A percentile compares a stretch with the other conserved stretches of the same genome.
Evolutionary conservation across 1,140 invertebrate species (phyloP).

Genomic region (Drosophila grimshawi): DNA sequence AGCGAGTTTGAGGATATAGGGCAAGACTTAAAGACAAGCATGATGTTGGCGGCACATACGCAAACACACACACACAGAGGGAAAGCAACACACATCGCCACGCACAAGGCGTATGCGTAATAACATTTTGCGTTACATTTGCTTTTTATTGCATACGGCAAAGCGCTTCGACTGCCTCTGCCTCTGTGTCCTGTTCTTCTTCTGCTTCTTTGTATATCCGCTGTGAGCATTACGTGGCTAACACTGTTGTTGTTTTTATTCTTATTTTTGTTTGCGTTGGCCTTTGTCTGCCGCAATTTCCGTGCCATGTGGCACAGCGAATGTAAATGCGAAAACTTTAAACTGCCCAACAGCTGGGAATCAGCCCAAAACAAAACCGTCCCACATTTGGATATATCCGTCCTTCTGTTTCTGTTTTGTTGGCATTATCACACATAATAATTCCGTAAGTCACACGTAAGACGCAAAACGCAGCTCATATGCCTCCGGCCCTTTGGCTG

Average conservation of each 20-base stretch:
- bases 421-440: constrained; percentile 73
- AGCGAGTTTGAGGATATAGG: not conserved
- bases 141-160: constrained; percentile 82
- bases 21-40: constrained; percentile 63
- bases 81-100: constrained; percentile 15
- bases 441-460: constrained; percentile 44
- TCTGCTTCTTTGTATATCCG: constrained; percentile 34
- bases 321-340: constrained; percentile 80
- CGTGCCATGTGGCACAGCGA: constrained; percentile 70
- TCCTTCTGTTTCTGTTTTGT: constrained; percentile 39
- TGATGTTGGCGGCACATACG: constrained; percentile 41
- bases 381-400: constrained; percentile 11
- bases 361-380: constrained; percentile 14
- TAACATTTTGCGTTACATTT: constrained; percentile 82
- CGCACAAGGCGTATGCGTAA: constrained; percentile 75
- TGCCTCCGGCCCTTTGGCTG: constrained; percentile 3
- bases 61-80: constrained; percentile 38
- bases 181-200: constrained; percentile 1
- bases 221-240: constrained; percentile 6
- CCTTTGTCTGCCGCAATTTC: constrained; percentile 70
- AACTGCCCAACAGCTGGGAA: constrained; percentile 66
- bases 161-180: constrained; percentile 50
- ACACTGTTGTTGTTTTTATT: constrained; percentile 18
- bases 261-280: constrained; percentile 22
- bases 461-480: constrained; percentile 29